Evolutionary conservation across 2,113 vertebrate genomes (phyloP).

Genomic region (Perca schrenkii): DNA sequence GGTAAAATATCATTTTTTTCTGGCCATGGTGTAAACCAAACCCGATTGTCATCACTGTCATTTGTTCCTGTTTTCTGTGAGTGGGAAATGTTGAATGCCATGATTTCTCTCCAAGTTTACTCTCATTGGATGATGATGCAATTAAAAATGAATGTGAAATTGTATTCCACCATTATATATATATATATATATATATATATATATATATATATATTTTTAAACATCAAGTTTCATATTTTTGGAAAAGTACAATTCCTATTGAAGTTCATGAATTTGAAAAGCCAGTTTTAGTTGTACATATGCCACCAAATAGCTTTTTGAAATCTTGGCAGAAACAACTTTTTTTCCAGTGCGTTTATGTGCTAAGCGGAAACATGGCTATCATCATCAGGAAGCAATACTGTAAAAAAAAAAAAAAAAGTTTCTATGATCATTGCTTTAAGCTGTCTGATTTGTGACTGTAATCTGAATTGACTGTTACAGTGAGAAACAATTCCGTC

Average conservation of each 20-base stretch:
- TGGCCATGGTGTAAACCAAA: conserved; percentile 14
- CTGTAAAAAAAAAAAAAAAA: background rate
- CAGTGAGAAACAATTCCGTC: conserved; percentile 37
- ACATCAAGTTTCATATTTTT: background rate
- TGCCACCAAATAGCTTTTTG: background rate
- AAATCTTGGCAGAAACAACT: conserved; percentile 11
- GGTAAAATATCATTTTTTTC: conserved; percentile 33
- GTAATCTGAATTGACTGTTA: conserved; percentile 27
- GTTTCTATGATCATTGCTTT: conserved; percentile 14
- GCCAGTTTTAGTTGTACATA: background rate
- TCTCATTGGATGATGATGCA: conserved; percentile 5
- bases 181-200: too few species aligned
- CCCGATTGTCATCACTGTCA: conserved; percentile 40
- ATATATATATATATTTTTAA: background rate
- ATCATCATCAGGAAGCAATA: conserved; percentile 1
- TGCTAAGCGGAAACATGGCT: conserved; percentile 1
- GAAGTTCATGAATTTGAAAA: background rate
- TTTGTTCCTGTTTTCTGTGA: conserved; percentile 29
- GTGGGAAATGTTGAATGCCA: background rate
- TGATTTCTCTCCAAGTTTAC: conserved; percentile 1
- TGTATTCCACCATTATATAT: background rate
- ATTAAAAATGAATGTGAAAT: background rate
- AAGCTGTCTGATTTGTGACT: conserved; percentile 21
- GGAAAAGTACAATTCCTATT: background rate
- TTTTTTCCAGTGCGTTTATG: conserved; percentile 1